Conservation (phyloP, 2,888 invertebrate genomes). For the Andrena camellia region DNA sequence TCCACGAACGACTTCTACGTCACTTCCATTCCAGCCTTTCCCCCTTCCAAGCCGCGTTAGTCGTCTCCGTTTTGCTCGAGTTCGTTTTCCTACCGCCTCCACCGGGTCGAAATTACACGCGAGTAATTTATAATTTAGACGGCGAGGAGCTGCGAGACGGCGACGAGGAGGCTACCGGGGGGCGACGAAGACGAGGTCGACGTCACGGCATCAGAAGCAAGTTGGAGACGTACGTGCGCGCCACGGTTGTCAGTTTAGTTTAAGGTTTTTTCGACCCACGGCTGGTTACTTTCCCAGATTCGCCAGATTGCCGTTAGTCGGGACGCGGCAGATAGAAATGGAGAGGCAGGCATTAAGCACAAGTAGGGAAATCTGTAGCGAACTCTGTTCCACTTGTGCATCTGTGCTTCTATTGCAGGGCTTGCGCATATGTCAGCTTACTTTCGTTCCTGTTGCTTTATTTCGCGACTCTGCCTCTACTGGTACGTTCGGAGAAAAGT, state of each 20-base stretch:
- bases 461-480: too few relatives aligned
- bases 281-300: slow-evolving; percentile 31
- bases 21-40: slow-evolving; percentile 65
- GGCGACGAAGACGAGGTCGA: slow-evolving; percentile 19
- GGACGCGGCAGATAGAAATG: background rate
- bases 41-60: slow-evolving; percentile 60
- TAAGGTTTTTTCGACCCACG: slow-evolving; percentile 26
- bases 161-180: slow-evolving; percentile 15
- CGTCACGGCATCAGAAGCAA: slow-evolving; percentile 31
- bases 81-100: slow-evolving; percentile 45
- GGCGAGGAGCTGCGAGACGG: slow-evolving; percentile 27
- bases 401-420: background rate
- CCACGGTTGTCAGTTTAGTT: slow-evolving; percentile 35
- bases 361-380: background rate
- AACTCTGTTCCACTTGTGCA: background rate
- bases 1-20: slow-evolving; percentile 59
- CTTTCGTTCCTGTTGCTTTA: too few relatives aligned
- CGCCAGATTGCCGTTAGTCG: background rate
- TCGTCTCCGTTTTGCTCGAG: slow-evolving; percentile 62
- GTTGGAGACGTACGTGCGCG: slow-evolving; percentile 17
- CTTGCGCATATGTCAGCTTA: too few relatives aligned
- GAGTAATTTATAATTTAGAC: slow-evolving; percentile 77
- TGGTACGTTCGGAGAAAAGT: too few relatives aligned
- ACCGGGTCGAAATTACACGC: slow-evolving; percentile 69
- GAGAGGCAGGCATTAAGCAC: background rate